Evolutionary conservation across 2,888 invertebrate species (phyloP).

Genomic region (Elysia crispata): DNA sequence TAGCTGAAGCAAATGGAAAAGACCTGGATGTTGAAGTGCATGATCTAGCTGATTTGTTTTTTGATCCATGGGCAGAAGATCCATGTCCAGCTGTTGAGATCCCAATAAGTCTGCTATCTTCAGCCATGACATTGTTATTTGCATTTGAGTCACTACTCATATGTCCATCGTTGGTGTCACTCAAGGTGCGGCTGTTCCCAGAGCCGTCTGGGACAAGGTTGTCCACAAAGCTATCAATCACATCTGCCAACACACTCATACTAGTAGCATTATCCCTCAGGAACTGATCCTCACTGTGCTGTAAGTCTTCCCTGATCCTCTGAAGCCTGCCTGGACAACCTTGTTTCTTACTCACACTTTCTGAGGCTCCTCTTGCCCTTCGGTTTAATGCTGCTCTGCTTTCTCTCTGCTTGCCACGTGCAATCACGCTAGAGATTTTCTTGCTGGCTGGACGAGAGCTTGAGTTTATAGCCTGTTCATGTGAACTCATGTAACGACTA

Average conservation of each 20-base stretch:
- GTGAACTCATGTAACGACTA: slow-evolving; percentile 41
- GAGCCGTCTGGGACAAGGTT: slow-evolving; percentile 36
- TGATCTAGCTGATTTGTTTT: no score
- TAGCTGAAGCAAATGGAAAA: no score
- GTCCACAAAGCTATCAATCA: slow-evolving; percentile 46
- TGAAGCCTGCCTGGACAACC: slow-evolving; percentile 50
- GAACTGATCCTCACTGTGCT: slow-evolving; percentile 21
- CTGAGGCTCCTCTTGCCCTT: slow-evolving; percentile 55
- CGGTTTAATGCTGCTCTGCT: neutral
- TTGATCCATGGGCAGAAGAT: no score
- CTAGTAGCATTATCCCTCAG: slow-evolving; percentile 26
- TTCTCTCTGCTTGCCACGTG: slow-evolving; percentile 38
- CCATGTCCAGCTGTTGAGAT: no score
- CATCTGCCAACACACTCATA: slow-evolving; percentile 41
- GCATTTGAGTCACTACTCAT: slow-evolving; percentile 22
- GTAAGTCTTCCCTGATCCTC: slow-evolving; percentile 50
- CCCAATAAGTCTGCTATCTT: neutral
- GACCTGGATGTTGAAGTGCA: no score
- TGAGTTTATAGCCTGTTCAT: slow-evolving; percentile 33
- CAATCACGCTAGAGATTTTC: slow-evolving; percentile 46
- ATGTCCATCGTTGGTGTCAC: slow-evolving; percentile 44
- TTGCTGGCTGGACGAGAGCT: slow-evolving; percentile 33
- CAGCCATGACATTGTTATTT: neutral
- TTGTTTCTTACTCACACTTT: slow-evolving; percentile 45
- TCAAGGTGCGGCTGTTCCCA: slow-evolving; percentile 14